Evolutionary conservation across 1,140 invertebrate species (phyloP).

Genomic region (Apis dorsata): DNA sequence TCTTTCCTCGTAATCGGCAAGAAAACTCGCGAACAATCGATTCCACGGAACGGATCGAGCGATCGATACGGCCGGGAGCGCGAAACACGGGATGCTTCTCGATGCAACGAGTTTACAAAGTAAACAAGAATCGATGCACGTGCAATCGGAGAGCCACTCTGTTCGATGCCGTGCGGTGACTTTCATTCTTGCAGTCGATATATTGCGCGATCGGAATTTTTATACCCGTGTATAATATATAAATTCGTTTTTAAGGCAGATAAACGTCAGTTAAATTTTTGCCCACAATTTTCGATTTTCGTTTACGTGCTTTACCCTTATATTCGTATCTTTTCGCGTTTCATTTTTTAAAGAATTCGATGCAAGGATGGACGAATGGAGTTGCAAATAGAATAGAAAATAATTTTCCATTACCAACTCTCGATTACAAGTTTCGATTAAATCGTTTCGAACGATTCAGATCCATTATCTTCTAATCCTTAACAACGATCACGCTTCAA

Average conservation of each 20-base stretch:
- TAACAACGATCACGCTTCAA: no score
- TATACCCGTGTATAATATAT: not conserved
- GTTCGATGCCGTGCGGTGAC: not conserved
- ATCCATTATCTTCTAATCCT: no score
- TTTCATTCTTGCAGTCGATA: not conserved
- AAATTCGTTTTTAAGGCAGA: no score
- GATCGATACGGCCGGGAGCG: constrained; percentile 59
- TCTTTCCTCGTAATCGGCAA: constrained; percentile 39
- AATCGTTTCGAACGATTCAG: no score
- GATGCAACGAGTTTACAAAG: constrained; percentile 63
- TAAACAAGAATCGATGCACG: constrained; percentile 66
- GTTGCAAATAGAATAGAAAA: no score
- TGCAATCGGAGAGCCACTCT: constrained; percentile 7
- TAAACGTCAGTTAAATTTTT: no score
- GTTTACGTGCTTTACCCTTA: not conserved
- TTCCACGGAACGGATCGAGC: constrained; percentile 64
- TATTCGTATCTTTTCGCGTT: no score
- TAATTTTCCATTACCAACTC: no score
- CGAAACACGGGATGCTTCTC: constrained; percentile 28
- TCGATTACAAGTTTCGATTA: no score
- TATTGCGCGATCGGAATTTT: not conserved
- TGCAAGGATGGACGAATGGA: no score
- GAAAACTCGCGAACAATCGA: constrained; percentile 66
- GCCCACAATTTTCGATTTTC: not conserved
- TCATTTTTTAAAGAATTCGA: no score